phyloP scores from a whole-genome alignment of 35 echinoderm and acorn worm genomes.

The Diadema setosum region DNA sequence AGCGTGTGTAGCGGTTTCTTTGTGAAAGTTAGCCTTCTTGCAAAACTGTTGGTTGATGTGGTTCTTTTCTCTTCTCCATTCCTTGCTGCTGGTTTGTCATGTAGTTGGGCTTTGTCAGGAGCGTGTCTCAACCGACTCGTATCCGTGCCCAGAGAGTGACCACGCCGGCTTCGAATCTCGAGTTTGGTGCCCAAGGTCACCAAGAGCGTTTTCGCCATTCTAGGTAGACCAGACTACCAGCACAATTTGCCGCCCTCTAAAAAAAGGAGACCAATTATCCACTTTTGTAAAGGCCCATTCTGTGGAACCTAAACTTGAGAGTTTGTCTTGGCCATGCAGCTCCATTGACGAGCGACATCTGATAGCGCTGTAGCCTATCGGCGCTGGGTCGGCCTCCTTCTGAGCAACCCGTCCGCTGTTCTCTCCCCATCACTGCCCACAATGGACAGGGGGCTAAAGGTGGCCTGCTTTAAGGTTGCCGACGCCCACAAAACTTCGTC shows the following conservation, averaged over 20 bases:
- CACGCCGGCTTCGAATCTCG: too few relatives aligned
- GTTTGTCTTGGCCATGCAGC: background rate
- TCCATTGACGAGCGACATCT: background rate
- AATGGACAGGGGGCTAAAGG: slow-evolving; percentile 11
- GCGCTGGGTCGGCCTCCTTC: background rate
- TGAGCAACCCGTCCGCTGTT: background rate
- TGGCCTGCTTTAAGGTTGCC: slow-evolving; percentile 3
- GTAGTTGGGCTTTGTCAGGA: too few relatives aligned
- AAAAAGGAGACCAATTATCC: slow-evolving; percentile 21
- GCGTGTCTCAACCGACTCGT: too few relatives aligned
- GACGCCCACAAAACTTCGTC: slow-evolving; percentile 6
- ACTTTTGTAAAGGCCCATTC: background rate
- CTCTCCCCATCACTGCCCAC: background rate
- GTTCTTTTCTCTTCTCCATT: too few relatives aligned
- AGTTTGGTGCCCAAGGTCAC: too few relatives aligned
- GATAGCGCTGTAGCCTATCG: slow-evolving; percentile 13
- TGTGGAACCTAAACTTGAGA: background rate
- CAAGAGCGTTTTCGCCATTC: background rate
- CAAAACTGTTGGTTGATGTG: too few relatives aligned
- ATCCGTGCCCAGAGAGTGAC: too few relatives aligned
- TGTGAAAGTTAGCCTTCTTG: too few relatives aligned
- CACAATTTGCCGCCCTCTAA: background rate
- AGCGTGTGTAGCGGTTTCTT: too few relatives aligned
- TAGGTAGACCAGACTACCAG: background rate
- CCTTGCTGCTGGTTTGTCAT: too few relatives aligned